These are phyloP conservation scores for Liasis olivaceus DNA, from an alignment of 2,797 vertebrate species.

Conservation along the genomic window DNA sequence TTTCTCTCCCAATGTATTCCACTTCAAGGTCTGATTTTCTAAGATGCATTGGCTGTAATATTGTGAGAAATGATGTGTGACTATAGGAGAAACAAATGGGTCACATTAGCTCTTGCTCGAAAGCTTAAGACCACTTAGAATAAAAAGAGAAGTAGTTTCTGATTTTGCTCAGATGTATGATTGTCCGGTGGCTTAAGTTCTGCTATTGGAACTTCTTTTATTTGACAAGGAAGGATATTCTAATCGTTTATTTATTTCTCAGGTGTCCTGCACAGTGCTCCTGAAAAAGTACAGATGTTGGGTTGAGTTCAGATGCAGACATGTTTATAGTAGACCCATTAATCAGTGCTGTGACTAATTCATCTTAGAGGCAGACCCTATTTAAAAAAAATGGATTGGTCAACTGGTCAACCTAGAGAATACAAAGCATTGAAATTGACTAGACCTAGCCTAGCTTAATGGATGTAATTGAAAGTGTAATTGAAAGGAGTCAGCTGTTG, in stretches of 20 bases:
- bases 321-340: neutral
- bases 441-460: neutral
- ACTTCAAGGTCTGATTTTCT: conserved; percentile 28
- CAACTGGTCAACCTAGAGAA: neutral
- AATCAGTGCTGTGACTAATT: neutral
- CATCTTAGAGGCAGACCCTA: neutral
- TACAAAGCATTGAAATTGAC: neutral
- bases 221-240: neutral
- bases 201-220: neutral
- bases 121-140: neutral
- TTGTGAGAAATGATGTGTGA: conserved; percentile 18
- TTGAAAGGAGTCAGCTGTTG: neutral
- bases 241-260: conserved; percentile 23
- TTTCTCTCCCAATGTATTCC: conserved; percentile 24
- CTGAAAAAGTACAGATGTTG: neutral
- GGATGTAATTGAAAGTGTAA: neutral
- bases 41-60: conserved; percentile 9
- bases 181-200: neutral
- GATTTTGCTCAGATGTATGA: conserved; percentile 23
- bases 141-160: neutral
- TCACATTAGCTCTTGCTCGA: neutral
- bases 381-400: neutral
- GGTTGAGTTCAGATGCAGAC: neutral
- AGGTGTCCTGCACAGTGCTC: neutral
- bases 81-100: neutral